These are phyloP conservation scores for Agrilus planipennis DNA, from an alignment of 1,140 invertebrate genomes.

Conservation along the genomic window DNA sequence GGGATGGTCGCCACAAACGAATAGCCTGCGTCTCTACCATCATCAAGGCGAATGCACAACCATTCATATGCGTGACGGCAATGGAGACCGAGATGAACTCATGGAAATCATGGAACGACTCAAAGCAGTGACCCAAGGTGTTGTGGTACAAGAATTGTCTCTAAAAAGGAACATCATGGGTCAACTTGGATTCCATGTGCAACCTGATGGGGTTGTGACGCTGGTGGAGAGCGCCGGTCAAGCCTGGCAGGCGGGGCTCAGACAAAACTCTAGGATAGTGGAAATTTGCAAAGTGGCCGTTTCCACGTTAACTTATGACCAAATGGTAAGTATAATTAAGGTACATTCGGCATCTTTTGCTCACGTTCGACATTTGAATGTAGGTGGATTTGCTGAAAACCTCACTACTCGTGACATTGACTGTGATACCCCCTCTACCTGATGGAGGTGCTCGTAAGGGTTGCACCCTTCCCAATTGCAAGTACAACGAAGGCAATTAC, in stretches of 20 bases:
- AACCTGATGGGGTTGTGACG: constrained; percentile 89
- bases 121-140: constrained; percentile 58
- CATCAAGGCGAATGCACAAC: constrained; percentile 77
- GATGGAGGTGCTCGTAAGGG: constrained; percentile 41
- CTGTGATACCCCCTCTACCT: constrained; percentile 60
- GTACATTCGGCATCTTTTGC: too few species aligned
- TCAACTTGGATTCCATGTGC: constrained; percentile 91
- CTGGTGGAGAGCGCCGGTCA: constrained; percentile 81
- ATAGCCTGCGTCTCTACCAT: constrained; percentile 55
- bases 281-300: constrained; percentile 87
- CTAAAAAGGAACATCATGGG: constrained; percentile 63
- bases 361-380: too few species aligned
- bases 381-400: constrained; percentile 88
- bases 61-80: constrained; percentile 50
- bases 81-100: constrained; percentile 61
- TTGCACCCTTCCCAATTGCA: constrained; percentile 55
- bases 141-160: constrained; percentile 58
- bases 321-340: too few species aligned
- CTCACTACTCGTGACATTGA: constrained; percentile 71
- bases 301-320: constrained; percentile 77
- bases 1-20: constrained; percentile 38
- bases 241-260: constrained; percentile 80
- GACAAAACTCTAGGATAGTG: constrained; percentile 79
- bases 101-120: constrained; percentile 65
- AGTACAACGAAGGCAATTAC: constrained; percentile 48